Evolutionary conservation across 1,140 invertebrate species (phyloP).

Genomic region (Eurosta solidaginis): DNA sequence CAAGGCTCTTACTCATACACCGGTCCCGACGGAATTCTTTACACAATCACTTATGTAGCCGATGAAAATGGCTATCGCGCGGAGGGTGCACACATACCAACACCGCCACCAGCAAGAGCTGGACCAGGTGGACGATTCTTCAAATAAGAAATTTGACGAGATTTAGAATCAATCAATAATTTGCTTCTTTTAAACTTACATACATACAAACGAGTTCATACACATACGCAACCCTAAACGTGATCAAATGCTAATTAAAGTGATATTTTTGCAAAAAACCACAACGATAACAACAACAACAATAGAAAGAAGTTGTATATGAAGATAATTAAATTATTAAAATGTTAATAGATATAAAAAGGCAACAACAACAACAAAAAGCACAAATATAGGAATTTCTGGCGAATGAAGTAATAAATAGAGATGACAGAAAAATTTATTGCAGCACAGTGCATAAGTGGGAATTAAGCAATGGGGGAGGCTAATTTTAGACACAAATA

Average conservation of each 20-base stretch:
- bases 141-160: slow-evolving; percentile 41
- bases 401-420: not conserved
- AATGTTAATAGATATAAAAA: not conserved
- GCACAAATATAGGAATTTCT: not conserved
- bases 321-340: too few species aligned
- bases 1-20: slow-evolving; percentile 69
- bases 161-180: not conserved
- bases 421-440: not conserved
- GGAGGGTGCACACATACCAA: slow-evolving; percentile 63
- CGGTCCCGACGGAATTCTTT: slow-evolving; percentile 68
- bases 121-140: slow-evolving; percentile 55
- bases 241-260: slow-evolving; percentile 28
- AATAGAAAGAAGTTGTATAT: too few species aligned
- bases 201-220: slow-evolving; percentile 10
- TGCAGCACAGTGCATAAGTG: too few species aligned
- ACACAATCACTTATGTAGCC: slow-evolving; percentile 69
- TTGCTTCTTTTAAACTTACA: not conserved
- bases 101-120: slow-evolving; percentile 63
- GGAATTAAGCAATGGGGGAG: too few species aligned
- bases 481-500: too few species aligned
- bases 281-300: slow-evolving; percentile 1
- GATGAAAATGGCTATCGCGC: slow-evolving; percentile 71
- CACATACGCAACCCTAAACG: not conserved
- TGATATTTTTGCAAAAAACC: slow-evolving; percentile 27
- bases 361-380: slow-evolving; percentile 5